Percentiles rank a stretch among this genome's conserved stretches.
Evolutionary conservation across 2,113 vertebrate genomes (phyloP).

Genomic region (Alethe castanea): DNA sequence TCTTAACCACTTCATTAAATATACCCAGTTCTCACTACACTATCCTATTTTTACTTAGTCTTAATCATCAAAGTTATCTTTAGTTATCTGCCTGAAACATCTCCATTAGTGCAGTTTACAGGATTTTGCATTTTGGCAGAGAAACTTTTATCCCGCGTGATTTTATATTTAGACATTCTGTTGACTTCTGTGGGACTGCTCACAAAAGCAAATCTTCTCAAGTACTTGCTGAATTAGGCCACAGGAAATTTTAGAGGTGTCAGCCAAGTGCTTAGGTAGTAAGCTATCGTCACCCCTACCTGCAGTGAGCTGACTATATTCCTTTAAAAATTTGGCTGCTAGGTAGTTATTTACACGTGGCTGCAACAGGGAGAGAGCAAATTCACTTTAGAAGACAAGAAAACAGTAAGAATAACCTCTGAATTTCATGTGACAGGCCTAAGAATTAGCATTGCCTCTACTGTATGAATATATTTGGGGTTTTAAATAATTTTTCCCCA

Average conservation of each 20-base stretch:
- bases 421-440: neutral
- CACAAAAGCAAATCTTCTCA: neutral
- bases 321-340: neutral
- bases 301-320: neutral
- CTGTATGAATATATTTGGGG: neutral
- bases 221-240: neutral
- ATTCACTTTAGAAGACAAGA: neutral
- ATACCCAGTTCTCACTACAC: neutral
- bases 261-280: neutral
- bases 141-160: neutral
- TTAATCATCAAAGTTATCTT: neutral
- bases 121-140: neutral
- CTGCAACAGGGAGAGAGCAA: neutral
- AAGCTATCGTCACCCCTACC: neutral
- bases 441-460: neutral
- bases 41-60: neutral
- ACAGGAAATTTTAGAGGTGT: neutral
- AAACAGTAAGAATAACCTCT: neutral
- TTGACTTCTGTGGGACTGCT: neutral
- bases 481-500: neutral
- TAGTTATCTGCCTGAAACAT: neutral
- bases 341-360: neutral
- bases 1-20: neutral
- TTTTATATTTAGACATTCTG: neutral
- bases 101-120: neutral